phyloP scores from a whole-genome alignment of 2,888 invertebrate species.

The Asteroscopus sphinx region DNA sequence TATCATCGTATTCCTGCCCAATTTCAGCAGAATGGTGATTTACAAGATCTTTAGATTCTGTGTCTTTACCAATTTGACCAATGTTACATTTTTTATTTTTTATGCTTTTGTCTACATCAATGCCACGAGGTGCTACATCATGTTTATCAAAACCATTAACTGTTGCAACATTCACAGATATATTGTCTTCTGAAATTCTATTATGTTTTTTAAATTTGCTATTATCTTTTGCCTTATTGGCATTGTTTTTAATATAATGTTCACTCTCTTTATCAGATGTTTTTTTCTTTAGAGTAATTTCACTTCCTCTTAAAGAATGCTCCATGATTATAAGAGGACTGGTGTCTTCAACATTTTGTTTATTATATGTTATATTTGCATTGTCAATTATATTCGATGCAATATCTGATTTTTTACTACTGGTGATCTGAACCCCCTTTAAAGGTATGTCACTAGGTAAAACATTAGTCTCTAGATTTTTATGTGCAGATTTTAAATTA shows the following conservation, averaged over 20 bases:
- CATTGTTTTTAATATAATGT: not conserved
- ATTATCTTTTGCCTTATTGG: not conserved
- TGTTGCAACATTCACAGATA: slow-evolving; percentile 8
- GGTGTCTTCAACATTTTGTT: slow-evolving; percentile 4
- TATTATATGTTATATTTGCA: not conserved
- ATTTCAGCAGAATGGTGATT: not conserved
- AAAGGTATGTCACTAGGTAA: not conserved
- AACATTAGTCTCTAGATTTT: not conserved
- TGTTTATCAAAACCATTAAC: slow-evolving; percentile 4
- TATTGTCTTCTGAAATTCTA: slow-evolving; percentile 2
- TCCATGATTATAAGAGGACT: not conserved
- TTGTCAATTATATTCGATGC: slow-evolving; percentile 3
- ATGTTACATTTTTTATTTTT: not conserved
- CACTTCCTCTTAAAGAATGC: not conserved
- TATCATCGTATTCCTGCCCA: not conserved
- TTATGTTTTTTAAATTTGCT: slow-evolving; percentile 6
- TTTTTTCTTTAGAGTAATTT: not conserved
- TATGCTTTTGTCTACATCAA: slow-evolving; percentile 4
- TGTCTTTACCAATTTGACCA: not conserved
- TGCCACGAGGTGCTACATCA: not conserved
- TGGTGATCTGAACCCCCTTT: not conserved
- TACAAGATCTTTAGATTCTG: slow-evolving; percentile 1
- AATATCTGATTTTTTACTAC: slow-evolving; percentile 1
- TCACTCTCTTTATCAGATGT: slow-evolving; percentile 1
- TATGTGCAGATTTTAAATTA: slow-evolving; percentile 1